These are phyloP conservation scores for Lydus trimaculatus DNA, from an alignment of 2,888 invertebrate species.

Conservation along the genomic window DNA sequence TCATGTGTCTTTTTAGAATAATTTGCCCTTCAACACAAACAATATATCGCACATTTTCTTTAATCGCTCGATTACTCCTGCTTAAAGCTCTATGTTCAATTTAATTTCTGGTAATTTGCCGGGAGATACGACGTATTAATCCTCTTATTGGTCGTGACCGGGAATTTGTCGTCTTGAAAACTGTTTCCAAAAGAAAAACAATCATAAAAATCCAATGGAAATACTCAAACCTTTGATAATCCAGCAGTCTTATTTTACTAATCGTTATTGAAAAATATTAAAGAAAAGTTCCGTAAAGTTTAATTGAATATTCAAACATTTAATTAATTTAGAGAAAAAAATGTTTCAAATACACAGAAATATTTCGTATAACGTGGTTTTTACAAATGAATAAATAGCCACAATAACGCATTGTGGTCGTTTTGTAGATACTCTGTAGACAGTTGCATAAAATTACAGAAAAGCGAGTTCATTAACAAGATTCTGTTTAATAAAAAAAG, in stretches of 20 bases:
- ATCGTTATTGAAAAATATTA: no score
- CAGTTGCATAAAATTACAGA: not conserved
- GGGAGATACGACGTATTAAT: conserved; percentile 11
- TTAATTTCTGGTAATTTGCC: conserved; percentile 24
- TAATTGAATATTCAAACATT: no score
- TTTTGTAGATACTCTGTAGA: not conserved
- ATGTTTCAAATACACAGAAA: no score
- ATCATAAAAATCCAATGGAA: not conserved
- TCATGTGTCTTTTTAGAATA: no score
- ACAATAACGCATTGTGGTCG: not conserved
- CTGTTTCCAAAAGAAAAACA: not conserved
- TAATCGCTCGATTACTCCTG: conserved; percentile 23
- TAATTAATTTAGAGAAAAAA: no score
- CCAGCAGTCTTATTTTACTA: no score
- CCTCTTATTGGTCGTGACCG: conserved; percentile 12
- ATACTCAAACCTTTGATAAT: not conserved
- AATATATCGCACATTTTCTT: conserved; percentile 29
- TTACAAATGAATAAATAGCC: no score
- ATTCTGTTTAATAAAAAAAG: no score
- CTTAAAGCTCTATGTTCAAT: conserved; percentile 17
- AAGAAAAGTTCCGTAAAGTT: no score
- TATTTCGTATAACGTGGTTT: no score
- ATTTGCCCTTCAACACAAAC: conserved; percentile 13
- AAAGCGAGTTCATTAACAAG: not conserved
- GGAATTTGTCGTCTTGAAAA: conserved; percentile 4